Conservation (phyloP, 2,888 invertebrate genomes). For the Eilema caniola region DNA sequence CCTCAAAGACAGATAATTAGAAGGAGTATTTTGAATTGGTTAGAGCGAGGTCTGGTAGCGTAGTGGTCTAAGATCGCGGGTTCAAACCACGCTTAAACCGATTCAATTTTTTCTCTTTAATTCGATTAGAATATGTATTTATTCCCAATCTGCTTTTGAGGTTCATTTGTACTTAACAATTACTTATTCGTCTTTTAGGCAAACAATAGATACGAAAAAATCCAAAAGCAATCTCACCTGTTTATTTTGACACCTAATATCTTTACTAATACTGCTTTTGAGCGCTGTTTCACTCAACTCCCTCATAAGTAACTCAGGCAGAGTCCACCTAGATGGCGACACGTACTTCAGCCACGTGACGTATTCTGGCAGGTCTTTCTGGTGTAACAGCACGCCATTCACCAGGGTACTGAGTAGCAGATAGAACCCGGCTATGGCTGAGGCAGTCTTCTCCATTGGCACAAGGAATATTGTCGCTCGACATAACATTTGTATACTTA, state of each 20-base stretch:
- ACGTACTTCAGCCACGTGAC: slow-evolving; percentile 89
- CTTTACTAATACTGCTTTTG: slow-evolving; percentile 80
- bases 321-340: slow-evolving; percentile 91
- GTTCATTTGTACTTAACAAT: no score
- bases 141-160: no score
- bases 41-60: no score
- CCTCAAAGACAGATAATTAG: no score
- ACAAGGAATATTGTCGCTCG: slow-evolving; percentile 90
- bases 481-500: slow-evolving; percentile 89
- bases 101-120: no score
- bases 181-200: no score
- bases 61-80: no score
- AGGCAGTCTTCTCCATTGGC: slow-evolving; percentile 89
- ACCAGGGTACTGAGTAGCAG: slow-evolving; percentile 88
- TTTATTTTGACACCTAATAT: slow-evolving; percentile 89
- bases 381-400: slow-evolving; percentile 90
- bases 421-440: slow-evolving; percentile 87
- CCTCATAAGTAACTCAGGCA: slow-evolving; percentile 89
- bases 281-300: slow-evolving; percentile 90
- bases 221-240: slow-evolving; percentile 82
- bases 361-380: slow-evolving; percentile 89
- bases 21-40: no score
- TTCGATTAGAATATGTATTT: no score
- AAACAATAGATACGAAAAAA: neutral
- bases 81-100: no score